Evolutionary conservation across 2,113 vertebrate genomes (phyloP).

Genomic region (Phoenicopterus ruber): DNA sequence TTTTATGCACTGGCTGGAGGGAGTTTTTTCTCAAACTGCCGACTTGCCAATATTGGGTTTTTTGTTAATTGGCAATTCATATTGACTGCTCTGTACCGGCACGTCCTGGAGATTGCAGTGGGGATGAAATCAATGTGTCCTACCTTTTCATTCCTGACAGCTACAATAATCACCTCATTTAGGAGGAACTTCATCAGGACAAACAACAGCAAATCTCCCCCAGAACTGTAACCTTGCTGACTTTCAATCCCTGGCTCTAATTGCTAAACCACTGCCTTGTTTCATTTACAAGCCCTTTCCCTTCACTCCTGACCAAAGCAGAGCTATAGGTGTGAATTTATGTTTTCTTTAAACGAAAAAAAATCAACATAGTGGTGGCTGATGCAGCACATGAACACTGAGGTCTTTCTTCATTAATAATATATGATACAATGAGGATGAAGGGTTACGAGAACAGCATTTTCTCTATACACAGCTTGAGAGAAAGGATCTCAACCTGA

Average conservation of each 20-base stretch:
- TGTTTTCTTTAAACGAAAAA: not conserved
- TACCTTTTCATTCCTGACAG: slow-evolving; percentile 48
- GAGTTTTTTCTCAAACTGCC: not conserved
- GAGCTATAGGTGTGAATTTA: not conserved
- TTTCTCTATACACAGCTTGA: not conserved
- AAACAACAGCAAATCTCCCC: slow-evolving; percentile 2
- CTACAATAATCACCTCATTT: slow-evolving; percentile 52
- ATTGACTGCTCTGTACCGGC: not conserved
- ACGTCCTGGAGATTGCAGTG: not conserved
- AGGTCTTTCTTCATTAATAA: not conserved
- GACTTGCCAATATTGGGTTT: slow-evolving; percentile 42
- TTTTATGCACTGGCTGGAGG: not conserved
- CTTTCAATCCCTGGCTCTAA: not conserved
- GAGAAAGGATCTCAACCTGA: not conserved
- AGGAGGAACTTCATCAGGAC: slow-evolving; percentile 35
- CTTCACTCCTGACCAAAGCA: not conserved
- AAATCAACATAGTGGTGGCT: not conserved
- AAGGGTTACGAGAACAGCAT: not conserved
- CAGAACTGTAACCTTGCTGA: not conserved
- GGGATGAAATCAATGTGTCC: slow-evolving; percentile 42
- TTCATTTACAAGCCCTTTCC: not conserved
- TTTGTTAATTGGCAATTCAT: slow-evolving; percentile 43
- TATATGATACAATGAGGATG: not conserved
- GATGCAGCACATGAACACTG: not conserved
- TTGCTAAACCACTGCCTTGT: not conserved